Base-by-base conservation (phyloP, 2,797 vertebrate genomes). In the Myotis pilosus region DNA sequence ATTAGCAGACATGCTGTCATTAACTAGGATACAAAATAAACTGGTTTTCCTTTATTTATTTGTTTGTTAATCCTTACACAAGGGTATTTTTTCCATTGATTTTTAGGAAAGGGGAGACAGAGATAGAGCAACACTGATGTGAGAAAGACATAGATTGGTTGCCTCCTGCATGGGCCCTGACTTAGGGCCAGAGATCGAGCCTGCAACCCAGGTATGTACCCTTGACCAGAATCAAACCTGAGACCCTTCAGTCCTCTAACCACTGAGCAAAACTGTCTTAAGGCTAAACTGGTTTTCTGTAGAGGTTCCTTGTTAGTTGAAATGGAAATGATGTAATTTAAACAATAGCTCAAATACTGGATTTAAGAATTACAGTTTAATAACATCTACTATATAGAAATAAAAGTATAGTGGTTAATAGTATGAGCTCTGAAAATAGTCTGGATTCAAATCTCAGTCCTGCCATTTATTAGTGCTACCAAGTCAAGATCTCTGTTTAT, bases 341-440 rank as follows among this genome's bases (percentile, higher is more conserved):
- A 28, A 87, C 2, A 69, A 85, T 7, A 76, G 38, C 6, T n/a
- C 44, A 81, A 91, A 44, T 44, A 80, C 0, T 69, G 16, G n/a
- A 22, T 33, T 94, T 79, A 83, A 75, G 38, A 94, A 79, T 36
- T 87, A 69, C 2, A 72, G 36, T n/a, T 93, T 84, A 38, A 90
- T 95, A 89, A 20, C 3, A 60, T 8, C 20, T 82, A 30, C 11
- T 53, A 22, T 28, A 79, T 2, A 82, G 53, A 82, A 12, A 16
- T 19, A 85, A 84, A 57, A 69, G 25, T 28, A 17, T 41, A 17
- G 12, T 30, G 71, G 30, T 38, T 51, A 78, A 78, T 22, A 71
- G 64, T 25, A 33, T 11, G 19, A n/a, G 69, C 38, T 68, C 41
- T 69, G 15, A n/a, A 84, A 75, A 19, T 11, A 66, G 25, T n/a